Base-by-base conservation (phyloP, 2,888 invertebrate genomes). In the Tetragnatha montana region DNA sequence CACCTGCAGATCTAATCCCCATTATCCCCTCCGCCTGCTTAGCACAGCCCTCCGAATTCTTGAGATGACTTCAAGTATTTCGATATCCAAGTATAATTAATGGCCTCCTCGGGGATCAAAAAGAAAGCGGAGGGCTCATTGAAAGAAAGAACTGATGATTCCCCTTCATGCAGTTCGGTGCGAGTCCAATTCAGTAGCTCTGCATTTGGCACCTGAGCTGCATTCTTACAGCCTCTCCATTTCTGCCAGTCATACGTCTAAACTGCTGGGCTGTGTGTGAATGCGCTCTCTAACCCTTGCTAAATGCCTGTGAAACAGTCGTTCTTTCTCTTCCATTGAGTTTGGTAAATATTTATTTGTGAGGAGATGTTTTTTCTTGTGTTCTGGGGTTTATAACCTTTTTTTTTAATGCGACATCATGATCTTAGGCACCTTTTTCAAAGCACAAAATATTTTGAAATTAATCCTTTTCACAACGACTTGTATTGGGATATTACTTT, bases 111-210 rank as follows among this genome's bases (percentile, higher is more conserved):
- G 60, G 60, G 60, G 17, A 60, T 60, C 60, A 60, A 60, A 60
- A 17, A 60, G 60, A 60, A 19, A 60, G 60, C 60, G 78, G 17
- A 21, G 69, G 47, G n/a, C 17, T 69, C 81, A 69, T 81, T 81
- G 71, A 81, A 47, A 81, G 51, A 19, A 49, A 81, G 50, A 71
- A 85, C 78, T 78, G 85, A 85, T 78, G 71, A 79, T 21, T 75
- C 21, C 80, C 69, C 50, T 80, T 75, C 76, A n/a, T 75, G 71
- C 35, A 78, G 69, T 81, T 81, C n/a, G 81, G 70, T 78, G 79
- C 78, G 70, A 51, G 50, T 85, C 85, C 89, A 89, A 89, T 89
- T 89, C 89, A 76, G 89, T 81, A 89, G 89, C 85, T 84, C 74
- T 71, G 8, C 60, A 19, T 75, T 74, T 89, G 89, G 89, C 89